These are phyloP conservation scores for Dolichoris vasculosae DNA, from an alignment of 1,140 invertebrate species.

Conservation along the genomic window DNA sequence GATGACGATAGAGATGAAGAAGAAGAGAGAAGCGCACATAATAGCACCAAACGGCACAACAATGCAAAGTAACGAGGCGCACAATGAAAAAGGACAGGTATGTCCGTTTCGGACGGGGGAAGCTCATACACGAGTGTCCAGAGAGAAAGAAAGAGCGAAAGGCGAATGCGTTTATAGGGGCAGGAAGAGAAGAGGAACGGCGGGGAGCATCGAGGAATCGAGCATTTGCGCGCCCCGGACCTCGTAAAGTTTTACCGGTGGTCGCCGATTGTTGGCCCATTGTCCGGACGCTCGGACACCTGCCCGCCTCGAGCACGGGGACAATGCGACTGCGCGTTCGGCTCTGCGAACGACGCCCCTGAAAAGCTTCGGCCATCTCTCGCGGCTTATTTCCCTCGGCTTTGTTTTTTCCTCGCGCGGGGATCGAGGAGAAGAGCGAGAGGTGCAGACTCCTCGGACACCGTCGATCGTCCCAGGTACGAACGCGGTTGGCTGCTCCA, in stretches of 20 bases:
- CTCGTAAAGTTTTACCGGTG: slow-evolving; percentile 36
- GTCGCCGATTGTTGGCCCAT: slow-evolving; percentile 26
- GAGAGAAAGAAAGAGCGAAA: not conserved
- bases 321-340: not conserved
- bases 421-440: not conserved
- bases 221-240: not conserved
- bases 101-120: not conserved
- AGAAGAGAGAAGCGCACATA: not conserved
- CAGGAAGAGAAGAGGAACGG: not conserved
- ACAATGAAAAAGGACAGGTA: slow-evolving; percentile 45
- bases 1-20: not conserved
- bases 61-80: slow-evolving; percentile 51
- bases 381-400: not conserved
- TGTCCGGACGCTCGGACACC: slow-evolving; percentile 24
- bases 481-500: no score
- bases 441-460: not conserved
- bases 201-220: not conserved
- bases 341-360: not conserved
- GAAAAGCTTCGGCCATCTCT: not conserved
- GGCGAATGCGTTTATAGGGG: not conserved
- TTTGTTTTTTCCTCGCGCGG: not conserved
- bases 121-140: not conserved
- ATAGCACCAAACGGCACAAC: slow-evolving; percentile 48
- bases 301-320: not conserved
- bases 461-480: no score